A percentile compares a stretch with the other conserved stretches of the same genome.
Evolutionary conservation across 2,113 vertebrate species (phyloP).

Genomic region (Dicaeum eximium): DNA sequence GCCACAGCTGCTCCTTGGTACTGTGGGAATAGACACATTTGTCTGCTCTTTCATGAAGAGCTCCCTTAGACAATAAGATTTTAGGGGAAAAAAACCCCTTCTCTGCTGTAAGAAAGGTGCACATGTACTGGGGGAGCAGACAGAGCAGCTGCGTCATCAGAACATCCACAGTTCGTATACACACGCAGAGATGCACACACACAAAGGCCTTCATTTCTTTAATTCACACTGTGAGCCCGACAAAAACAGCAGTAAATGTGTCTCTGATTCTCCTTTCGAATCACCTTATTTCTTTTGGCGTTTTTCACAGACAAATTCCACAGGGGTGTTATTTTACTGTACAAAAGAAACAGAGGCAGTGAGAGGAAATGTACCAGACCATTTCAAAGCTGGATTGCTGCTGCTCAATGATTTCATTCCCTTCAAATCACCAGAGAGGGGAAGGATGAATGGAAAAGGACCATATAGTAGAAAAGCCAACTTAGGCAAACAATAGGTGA

Average conservation of each 20-base stretch:
- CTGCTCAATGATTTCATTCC: slow-evolving; percentile 58
- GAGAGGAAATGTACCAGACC: slow-evolving; percentile 56
- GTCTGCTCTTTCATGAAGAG: not conserved
- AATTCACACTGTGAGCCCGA: not conserved
- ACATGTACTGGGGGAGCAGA: not conserved
- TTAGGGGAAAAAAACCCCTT: not conserved
- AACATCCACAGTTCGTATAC: not conserved
- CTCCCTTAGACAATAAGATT: not conserved
- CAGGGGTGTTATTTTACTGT: not conserved
- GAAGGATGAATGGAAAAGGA: slow-evolving; percentile 60
- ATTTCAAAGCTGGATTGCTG: slow-evolving; percentile 68
- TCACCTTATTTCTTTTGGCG: not conserved
- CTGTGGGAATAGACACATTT: not conserved
- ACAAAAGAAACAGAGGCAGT: slow-evolving; percentile 1
- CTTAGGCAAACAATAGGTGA: slow-evolving; percentile 64
- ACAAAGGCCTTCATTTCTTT: not conserved
- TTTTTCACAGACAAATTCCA: slow-evolving; percentile 9
- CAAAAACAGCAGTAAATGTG: not conserved
- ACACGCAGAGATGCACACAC: not conserved
- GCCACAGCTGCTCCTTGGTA: not conserved
- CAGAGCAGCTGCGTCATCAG: not conserved
- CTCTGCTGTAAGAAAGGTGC: not conserved
- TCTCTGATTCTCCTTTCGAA: not conserved
- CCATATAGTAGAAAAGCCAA: slow-evolving; percentile 60
- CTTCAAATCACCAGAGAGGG: slow-evolving; percentile 47